Base-by-base conservation (phyloP, 1,140 invertebrate genomes). In the Drosophila auraria region DNA sequence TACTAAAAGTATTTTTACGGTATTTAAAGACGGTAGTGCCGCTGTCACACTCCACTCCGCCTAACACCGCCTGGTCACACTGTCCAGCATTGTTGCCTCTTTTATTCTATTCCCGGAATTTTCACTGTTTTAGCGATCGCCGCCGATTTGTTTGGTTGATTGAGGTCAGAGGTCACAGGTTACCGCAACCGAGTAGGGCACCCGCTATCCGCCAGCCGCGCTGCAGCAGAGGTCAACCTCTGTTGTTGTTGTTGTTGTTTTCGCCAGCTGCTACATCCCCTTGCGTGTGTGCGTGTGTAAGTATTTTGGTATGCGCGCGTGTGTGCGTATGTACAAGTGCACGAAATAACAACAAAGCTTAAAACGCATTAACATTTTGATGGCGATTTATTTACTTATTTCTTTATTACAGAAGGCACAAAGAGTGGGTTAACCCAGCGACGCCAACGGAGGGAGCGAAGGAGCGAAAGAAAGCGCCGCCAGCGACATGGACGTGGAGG, bases 401-500 rank as follows among this genome's bases (percentile, higher is more conserved):
- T 45, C 40, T 45, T 25, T 45, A 63, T 66, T 45, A 42, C 59
- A 66, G 63, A 63, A 36, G 14, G 40, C 60, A 66, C 61, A 60
- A 77, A 75, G 61, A 77, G 58, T 65, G 68, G 63, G 54, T 33
- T 40, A 23, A 40, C 1, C 14, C 54, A 57, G 20, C 36, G 12
- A 47, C 23, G 58, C 27, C 30, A 9, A 15, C 25, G 45, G 17
- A n/a, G 25, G 14, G 36, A 74, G 42, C 25, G 38, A 42, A 68
- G 56, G 47, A 57, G 9, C 57, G 40, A 50, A 27, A 65, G 15
- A 36, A 30, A 47, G 20, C 47, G 20, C 17, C 17, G 17, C 3
- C 54, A 60, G 27, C 68, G 58, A 40, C 27, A 91, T 91, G 87
- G 87, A 91, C 59, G 87, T 91, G 56, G 87, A 91, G 68, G 87